phyloP scores from a whole-genome alignment of 2,888 invertebrate species.

The Hydriomena furcata region DNA sequence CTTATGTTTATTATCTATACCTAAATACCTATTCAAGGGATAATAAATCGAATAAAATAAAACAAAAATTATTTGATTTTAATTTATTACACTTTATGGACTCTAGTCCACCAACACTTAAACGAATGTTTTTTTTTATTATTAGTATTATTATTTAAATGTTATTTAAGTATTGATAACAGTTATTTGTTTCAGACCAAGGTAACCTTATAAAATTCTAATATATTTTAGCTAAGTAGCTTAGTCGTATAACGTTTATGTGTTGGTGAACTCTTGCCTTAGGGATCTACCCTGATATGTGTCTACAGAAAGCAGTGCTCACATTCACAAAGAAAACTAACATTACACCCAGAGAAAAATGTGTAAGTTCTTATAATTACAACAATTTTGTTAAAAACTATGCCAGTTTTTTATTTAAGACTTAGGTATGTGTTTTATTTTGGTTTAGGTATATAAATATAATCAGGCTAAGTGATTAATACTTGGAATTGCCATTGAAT shows the following conservation, averaged over 20 bases:
- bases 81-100: constrained; percentile 68
- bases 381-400: no score
- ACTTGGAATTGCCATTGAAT: no score
- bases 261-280: constrained; percentile 25
- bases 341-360: constrained; percentile 5
- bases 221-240: no score
- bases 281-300: constrained; percentile 79
- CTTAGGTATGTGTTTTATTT: no score
- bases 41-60: constrained; percentile 69
- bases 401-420: no score
- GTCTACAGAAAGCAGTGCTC: constrained; percentile 66
- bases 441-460: background rate
- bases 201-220: no score
- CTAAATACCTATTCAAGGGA: background rate
- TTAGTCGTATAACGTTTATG: no score
- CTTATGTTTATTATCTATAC: background rate
- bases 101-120: background rate
- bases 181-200: no score
- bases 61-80: constrained; percentile 62
- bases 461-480: no score
- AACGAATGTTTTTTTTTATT: no score
- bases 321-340: constrained; percentile 37
- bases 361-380: no score
- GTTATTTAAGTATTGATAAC: background rate
- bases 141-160: no score